These are phyloP conservation scores for Micromys minutus DNA, from an alignment of 2,113 vertebrate species.

Conservation along the genomic window DNA sequence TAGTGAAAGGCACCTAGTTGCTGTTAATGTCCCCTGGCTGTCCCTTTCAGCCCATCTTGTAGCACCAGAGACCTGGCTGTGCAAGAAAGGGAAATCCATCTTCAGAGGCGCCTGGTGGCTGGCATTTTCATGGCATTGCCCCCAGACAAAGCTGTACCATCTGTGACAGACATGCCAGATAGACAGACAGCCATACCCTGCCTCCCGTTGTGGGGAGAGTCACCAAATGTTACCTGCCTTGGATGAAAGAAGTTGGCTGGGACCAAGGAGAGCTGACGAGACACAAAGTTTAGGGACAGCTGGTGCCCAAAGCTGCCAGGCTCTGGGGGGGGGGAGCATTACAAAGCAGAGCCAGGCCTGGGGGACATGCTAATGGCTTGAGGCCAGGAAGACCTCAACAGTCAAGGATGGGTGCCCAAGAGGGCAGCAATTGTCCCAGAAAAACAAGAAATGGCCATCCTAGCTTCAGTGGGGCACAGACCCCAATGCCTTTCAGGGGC, in stretches of 20 bases:
- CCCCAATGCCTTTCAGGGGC: not conserved
- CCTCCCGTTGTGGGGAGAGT: slow-evolving; percentile 51
- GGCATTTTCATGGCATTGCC: slow-evolving; percentile 83
- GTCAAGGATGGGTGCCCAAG: not conserved
- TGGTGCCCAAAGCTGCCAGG: slow-evolving; percentile 68
- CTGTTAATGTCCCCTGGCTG: fast-evolving
- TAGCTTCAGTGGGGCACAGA: too few species aligned
- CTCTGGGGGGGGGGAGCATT: not conserved
- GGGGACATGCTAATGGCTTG: not conserved
- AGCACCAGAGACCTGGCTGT: slow-evolving; percentile 70
- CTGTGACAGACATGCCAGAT: slow-evolving; percentile 84
- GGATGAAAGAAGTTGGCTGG: slow-evolving; percentile 66
- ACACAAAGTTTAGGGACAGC: slow-evolving; percentile 64
- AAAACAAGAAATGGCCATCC: not conserved
- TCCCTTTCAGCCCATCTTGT: not conserved
- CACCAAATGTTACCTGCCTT: slow-evolving; percentile 85
- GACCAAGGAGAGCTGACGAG: not conserved
- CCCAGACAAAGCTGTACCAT: slow-evolving; percentile 84
- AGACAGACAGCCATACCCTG: slow-evolving; percentile 64
- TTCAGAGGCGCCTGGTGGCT: slow-evolving; percentile 53
- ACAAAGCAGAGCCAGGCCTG: not conserved
- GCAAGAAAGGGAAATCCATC: slow-evolving; percentile 77
- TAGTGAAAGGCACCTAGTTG: not conserved
- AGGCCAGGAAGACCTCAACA: not conserved
- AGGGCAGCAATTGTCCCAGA: too few species aligned